Conservation (phyloP, 1,140 invertebrate genomes). For the Dinoponera quadriceps region DNA sequence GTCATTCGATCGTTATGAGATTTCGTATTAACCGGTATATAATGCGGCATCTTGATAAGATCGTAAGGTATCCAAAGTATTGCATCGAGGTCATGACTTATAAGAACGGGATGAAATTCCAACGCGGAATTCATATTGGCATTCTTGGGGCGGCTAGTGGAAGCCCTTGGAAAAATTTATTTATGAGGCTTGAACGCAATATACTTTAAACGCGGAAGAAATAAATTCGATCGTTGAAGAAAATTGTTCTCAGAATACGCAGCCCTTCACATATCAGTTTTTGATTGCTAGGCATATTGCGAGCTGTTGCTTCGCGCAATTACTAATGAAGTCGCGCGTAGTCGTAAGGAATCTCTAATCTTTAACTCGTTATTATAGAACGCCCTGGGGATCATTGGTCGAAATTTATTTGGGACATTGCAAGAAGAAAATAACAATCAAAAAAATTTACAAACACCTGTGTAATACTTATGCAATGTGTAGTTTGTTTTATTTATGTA, state of each 20-base stretch:
- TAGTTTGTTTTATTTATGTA: too few relatives aligned
- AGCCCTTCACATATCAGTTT: not conserved
- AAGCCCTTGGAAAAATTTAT: constrained; percentile 25
- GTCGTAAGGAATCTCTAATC: too few relatives aligned
- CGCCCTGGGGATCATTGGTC: too few relatives aligned
- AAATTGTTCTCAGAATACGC: not conserved
- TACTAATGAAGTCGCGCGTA: not conserved
- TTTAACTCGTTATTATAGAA: too few relatives aligned
- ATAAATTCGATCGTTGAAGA: constrained; percentile 23
- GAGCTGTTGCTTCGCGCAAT: not conserved
- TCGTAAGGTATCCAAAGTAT: constrained; percentile 35
- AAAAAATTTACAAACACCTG: too few relatives aligned
- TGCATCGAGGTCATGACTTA: constrained; percentile 17
- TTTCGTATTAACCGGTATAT: not conserved
- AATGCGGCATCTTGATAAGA: constrained; percentile 4
- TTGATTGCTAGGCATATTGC: not conserved
- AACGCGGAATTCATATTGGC: constrained; percentile 62
- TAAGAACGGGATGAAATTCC: constrained; percentile 64
- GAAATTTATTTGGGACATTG: too few relatives aligned
- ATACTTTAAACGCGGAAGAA: not conserved
- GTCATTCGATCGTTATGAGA: not conserved
- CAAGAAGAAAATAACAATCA: too few relatives aligned
- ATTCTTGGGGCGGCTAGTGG: constrained; percentile 32
- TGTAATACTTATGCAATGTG: too few relatives aligned
- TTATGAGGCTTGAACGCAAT: not conserved